Evolutionary conservation across 2,888 invertebrate species (phyloP).

Genomic region (Tachina lurida): DNA sequence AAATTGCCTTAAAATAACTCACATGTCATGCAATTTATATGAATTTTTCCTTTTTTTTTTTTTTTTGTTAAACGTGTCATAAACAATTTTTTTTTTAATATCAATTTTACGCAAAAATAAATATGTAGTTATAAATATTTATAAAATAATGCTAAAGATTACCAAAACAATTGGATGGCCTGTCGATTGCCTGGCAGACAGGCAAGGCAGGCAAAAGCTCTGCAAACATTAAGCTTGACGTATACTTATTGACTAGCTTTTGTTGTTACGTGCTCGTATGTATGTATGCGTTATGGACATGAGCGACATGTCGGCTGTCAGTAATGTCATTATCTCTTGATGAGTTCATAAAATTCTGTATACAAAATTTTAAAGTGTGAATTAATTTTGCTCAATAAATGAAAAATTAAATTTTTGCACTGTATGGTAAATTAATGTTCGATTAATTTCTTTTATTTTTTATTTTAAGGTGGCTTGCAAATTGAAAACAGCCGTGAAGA

Average conservation of each 20-base stretch:
- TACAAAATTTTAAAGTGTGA: conserved; percentile 1
- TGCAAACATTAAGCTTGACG: background rate
- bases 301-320: conserved; percentile 23
- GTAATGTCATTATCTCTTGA: conserved; percentile 29
- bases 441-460: conserved; percentile 6
- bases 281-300: background rate
- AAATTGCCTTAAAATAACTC: conserved; percentile 31
- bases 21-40: too few species aligned
- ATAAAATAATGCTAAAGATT: conserved; percentile 22
- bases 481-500: conserved; percentile 94
- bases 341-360: conserved; percentile 45
- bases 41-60: conserved; percentile 8
- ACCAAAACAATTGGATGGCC: conserved; percentile 19
- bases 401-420: conserved; percentile 15
- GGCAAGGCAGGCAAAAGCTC: too few species aligned
- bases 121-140: conserved; percentile 7
- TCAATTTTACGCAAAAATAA: conserved; percentile 36
- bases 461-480: conserved; percentile 85
- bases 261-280: background rate
- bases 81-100: conserved; percentile 54
- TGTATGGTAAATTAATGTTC: background rate
- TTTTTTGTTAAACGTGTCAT: conserved; percentile 36
- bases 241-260: background rate
- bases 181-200: background rate
- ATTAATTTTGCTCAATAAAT: conserved; percentile 33